A percentile compares a stretch with the other conserved stretches of the same genome.
These are phyloP conservation scores for Drosophila longiperda DNA, from an alignment of 2,888 invertebrate species.

Conservation along the genomic window DNA sequence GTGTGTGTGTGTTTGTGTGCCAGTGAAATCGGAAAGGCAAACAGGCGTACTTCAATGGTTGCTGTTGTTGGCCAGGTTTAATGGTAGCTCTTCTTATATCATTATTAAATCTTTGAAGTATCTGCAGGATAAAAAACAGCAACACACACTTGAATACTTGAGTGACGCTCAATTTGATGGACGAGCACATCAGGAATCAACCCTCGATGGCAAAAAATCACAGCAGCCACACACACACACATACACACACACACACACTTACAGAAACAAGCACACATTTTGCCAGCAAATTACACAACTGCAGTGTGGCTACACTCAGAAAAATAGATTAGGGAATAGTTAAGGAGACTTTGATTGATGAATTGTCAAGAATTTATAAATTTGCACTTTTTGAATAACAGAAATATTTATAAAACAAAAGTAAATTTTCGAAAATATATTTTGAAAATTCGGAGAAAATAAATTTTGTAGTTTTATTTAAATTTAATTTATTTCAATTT, in stretches of 20 bases:
- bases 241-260: not conserved
- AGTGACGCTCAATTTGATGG: slow-evolving; percentile 80
- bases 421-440: too few species aligned
- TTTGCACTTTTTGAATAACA: not conserved
- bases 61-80: slow-evolving; percentile 51
- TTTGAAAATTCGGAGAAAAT: not conserved
- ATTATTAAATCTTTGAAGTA: slow-evolving; percentile 80
- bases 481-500: too few species aligned
- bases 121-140: slow-evolving; percentile 63
- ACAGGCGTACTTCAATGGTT: slow-evolving; percentile 29
- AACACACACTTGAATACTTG: slow-evolving; percentile 76
- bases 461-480: not conserved
- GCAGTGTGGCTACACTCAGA: slow-evolving; percentile 6
- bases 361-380: not conserved
- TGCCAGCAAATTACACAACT: slow-evolving; percentile 35
- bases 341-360: not conserved
- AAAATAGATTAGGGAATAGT: not conserved
- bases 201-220: slow-evolving; percentile 70
- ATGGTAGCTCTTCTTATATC: slow-evolving; percentile 75
- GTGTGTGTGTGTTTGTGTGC: slow-evolving; percentile 4
- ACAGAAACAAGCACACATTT: not conserved
- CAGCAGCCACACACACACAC: slow-evolving; percentile 54
- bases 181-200: slow-evolving; percentile 61
- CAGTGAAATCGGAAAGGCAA: slow-evolving; percentile 63
- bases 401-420: too few species aligned